Evolutionary conservation across 2,113 vertebrate genomes (phyloP).

Genomic region (Felis chaus): DNA sequence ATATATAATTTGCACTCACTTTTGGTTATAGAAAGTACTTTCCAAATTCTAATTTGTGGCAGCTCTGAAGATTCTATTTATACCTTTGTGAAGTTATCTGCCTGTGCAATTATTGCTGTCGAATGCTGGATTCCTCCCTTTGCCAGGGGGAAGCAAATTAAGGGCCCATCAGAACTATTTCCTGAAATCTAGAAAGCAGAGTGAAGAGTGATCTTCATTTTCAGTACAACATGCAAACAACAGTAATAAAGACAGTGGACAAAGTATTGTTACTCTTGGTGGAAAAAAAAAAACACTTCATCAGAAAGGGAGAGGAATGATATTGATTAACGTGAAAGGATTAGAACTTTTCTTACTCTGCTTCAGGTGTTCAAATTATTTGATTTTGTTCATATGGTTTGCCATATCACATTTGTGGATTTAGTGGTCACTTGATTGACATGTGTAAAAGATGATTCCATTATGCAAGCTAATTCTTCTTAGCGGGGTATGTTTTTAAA

Average conservation of each 20-base stretch:
- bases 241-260: not conserved
- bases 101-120: not conserved
- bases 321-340: not conserved
- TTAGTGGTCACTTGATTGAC: slow-evolving; percentile 56
- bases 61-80: not conserved
- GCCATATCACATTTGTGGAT: not conserved
- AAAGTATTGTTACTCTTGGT: not conserved
- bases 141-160: not conserved
- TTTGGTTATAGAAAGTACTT: not conserved
- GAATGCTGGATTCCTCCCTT: not conserved
- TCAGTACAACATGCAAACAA: not conserved
- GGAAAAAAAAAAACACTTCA: not conserved
- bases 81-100: not conserved
- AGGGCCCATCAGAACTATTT: not conserved
- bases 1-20: not conserved
- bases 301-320: not conserved
- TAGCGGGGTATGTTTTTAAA: slow-evolving; percentile 60
- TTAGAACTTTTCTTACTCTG: not conserved
- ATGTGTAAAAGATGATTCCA: slow-evolving; percentile 50
- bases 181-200: not conserved
- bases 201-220: not conserved
- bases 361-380: slow-evolving; percentile 14
- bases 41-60: not conserved
- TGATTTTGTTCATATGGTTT: not conserved
- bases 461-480: slow-evolving; percentile 59